A percentile compares a stretch with the other conserved stretches of the same genome.
These are phyloP conservation scores for Cheilinus undulatus DNA, from an alignment of 2,113 vertebrate genomes.

Conservation along the genomic window DNA sequence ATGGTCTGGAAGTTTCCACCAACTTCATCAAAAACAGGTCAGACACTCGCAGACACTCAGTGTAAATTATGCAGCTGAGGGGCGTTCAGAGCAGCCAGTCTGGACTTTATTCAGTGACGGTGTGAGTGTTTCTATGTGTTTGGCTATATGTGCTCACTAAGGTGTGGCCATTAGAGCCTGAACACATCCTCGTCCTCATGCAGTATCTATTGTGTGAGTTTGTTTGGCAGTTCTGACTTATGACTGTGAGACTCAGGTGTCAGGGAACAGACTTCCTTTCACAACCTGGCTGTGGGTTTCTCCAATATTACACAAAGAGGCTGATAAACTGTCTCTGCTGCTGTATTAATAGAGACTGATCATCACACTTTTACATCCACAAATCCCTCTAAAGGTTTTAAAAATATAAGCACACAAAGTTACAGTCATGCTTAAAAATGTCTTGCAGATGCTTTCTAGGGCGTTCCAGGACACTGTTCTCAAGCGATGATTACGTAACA, in stretches of 20 bases:
- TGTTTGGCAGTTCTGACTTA: conserved; percentile 48
- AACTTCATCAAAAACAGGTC: conserved; percentile 60
- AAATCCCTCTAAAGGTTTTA: too few species aligned
- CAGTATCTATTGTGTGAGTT: conserved; percentile 15
- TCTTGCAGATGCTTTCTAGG: conserved; percentile 16
- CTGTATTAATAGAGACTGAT: too few species aligned
- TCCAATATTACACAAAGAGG: neutral
- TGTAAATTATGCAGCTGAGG: conserved; percentile 56
- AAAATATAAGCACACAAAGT: neutral
- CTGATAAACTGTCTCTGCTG: neutral
- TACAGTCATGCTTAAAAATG: neutral
- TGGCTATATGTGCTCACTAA: neutral
- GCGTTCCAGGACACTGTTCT: conserved; percentile 9
- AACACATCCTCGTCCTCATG: neutral
- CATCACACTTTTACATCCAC: too few species aligned
- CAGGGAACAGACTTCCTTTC: conserved; percentile 70
- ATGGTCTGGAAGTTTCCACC: conserved; percentile 56
- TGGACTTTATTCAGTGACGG: conserved; percentile 45
- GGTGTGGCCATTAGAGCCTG: neutral
- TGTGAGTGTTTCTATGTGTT: neutral
- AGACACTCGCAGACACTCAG: conserved; percentile 39
- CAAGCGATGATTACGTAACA: neutral
- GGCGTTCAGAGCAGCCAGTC: conserved; percentile 40
- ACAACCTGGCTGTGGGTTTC: conserved; percentile 11
- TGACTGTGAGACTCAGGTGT: conserved; percentile 52